These are phyloP conservation scores for Oophaga pumilio DNA, from an alignment of 2,113 vertebrate genomes.

Conservation along the genomic window DNA sequence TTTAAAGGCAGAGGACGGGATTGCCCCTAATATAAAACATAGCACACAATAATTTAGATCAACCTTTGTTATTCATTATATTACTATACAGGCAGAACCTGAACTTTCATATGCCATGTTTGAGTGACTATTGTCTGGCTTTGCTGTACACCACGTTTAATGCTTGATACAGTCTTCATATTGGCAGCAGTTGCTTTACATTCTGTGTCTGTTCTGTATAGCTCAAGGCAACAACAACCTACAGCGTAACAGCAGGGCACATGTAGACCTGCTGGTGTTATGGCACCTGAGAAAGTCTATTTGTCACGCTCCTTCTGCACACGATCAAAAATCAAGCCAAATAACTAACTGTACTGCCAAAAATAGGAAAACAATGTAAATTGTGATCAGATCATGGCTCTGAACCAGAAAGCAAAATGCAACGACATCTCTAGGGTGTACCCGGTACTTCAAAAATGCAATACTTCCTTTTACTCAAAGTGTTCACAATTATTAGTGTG, in stretches of 20 bases:
- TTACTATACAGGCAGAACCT: slow-evolving; percentile 16
- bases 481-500: background rate
- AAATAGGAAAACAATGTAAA: slow-evolving; percentile 24
- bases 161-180: background rate
- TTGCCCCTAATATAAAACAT: background rate
- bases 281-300: slow-evolving; percentile 52
- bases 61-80: background rate
- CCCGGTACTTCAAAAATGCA: background rate
- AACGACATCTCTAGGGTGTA: slow-evolving; percentile 26
- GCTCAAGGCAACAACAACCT: slow-evolving; percentile 44
- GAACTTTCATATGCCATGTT: background rate
- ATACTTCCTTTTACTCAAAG: background rate
- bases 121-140: background rate
- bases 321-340: slow-evolving; percentile 43
- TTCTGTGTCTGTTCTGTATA: slow-evolving; percentile 20
- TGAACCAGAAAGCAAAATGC: slow-evolving; percentile 10
- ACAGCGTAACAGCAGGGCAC: slow-evolving; percentile 38
- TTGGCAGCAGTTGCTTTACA: slow-evolving; percentile 37
- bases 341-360: slow-evolving; percentile 42
- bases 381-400: slow-evolving; percentile 23
- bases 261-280: slow-evolving; percentile 48
- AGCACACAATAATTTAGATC: background rate
- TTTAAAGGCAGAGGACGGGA: no score
- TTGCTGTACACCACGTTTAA: background rate
- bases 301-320: slow-evolving; percentile 50